Base-by-base conservation (phyloP, 2,888 invertebrate genomes). In the Rhamnusium bicolor region DNA sequence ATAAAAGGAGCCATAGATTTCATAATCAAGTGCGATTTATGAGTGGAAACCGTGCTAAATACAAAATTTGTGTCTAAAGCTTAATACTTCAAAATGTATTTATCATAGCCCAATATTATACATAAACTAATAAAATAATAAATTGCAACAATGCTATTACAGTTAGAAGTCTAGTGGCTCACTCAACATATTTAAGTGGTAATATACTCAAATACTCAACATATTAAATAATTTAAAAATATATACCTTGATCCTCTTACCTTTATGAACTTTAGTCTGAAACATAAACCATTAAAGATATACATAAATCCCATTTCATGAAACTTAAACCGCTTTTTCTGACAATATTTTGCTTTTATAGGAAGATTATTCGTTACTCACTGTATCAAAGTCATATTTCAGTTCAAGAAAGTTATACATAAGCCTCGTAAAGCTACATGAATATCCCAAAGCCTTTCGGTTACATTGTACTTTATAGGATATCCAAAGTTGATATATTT, bases 281-380 rank as follows among this genome's bases (percentile, higher is more conserved):
- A 63, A 24, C n/a, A 49, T 49, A 53, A 32, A n/a, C 65, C 65
- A 53, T 65, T 53, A 65, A 53, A 32, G 32, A 53, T 32, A 24
- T 53, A 53, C 32, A 53, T 53, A 65, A 65, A 65, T 53, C 65
- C 53, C 16, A 19, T 65, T 51, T 53, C 65, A 54, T 53, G 40
- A 65, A 51, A 53, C 18, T 54, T 53, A 65, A 65, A 65, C 16
- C 65, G 53, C 65, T 65, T 65, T 54, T 65, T 49, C 63, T 47
- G 19, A 65, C 29, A 51, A 51, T 53, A 65, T 65, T 65, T 29
- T 65, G 32, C 16, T 65, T 65, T 65, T 65, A 65, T 65, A 32
- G 53, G 24, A n/a, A 32, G 51, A 65, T 65, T 53, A 63, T 63
- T 63, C 63, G 32, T 18, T 46, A 49, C 29, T 63, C 62, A 53